Percentiles rank a stretch among this genome's conserved stretches.
These are phyloP conservation scores for Drosophila ananassae DNA, from an alignment of 1,140 invertebrate genomes.

Conservation along the genomic window DNA sequence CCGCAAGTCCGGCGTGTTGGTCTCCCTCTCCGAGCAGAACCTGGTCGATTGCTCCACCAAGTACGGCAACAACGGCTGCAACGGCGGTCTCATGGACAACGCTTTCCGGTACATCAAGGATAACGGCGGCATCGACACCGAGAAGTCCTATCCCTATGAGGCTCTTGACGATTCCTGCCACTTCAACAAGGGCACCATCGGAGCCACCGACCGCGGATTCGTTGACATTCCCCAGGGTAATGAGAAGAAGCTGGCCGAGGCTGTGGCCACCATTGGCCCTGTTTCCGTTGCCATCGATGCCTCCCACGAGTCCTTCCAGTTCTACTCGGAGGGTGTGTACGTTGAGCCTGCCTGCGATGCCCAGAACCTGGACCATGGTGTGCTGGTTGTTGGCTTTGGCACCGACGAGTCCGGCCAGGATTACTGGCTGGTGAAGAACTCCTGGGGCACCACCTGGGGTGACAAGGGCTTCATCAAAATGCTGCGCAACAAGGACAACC, in stretches of 20 bases:
- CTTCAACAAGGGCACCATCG: constrained; percentile 90
- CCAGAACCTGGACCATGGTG: constrained; percentile 93
- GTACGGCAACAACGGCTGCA: constrained; percentile 98
- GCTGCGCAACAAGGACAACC: constrained; percentile 93
- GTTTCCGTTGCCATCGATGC: constrained; percentile 97
- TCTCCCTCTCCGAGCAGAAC: constrained; percentile 98
- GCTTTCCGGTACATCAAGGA: constrained; percentile 96
- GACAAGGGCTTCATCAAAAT: constrained; percentile 95
- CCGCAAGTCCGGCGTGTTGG: constrained; percentile 91
- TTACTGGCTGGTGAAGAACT: constrained; percentile 89
- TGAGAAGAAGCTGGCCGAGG: constrained; percentile 90
- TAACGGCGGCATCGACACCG: constrained; percentile 96
- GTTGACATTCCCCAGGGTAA: constrained; percentile 88
- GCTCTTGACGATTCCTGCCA: constrained; percentile 89
- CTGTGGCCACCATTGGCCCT: constrained; percentile 95
- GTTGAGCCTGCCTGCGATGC: constrained; percentile 88
- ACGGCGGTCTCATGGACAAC: constrained; percentile 97
- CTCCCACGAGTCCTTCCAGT: constrained; percentile 89
- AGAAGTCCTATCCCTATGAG: constrained; percentile 95
- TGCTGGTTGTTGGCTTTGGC: constrained; percentile 88
- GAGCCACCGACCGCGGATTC: constrained; percentile 87
- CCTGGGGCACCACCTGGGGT: constrained; percentile 94
- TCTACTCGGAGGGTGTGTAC: constrained; percentile 88
- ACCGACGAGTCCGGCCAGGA: constrained; percentile 87
- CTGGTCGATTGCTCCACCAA: constrained; percentile 95